Base-by-base conservation (phyloP, 2,888 invertebrate species). In the Patella pellucida region DNA sequence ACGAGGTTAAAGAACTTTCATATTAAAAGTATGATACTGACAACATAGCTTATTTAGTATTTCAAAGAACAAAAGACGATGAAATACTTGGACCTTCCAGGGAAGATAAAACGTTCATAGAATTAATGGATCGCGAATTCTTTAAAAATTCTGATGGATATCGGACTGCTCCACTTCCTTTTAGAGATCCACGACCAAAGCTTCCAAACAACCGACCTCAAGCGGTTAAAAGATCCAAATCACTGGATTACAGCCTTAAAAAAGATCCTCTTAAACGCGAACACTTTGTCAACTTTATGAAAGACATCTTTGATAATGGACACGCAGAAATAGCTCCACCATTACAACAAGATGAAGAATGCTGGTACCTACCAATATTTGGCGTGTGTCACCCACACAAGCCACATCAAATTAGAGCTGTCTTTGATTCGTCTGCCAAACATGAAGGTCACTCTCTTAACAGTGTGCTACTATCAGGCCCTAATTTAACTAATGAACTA, bases 351-450 rank as follows among this genome's bases (percentile, higher is more conserved):
- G 71, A 69, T 41, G 73, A 79, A 16, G 81, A 81, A 77, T 54
- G 74, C 27, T 83, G 82, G 82, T 82, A 79, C 69, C 54, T 83
- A 23, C 82, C 82, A 5, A 52, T 78, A 12, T 77, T 79, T 54
- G 83, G 79, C 14, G 81, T 82, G 1, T 81, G 79, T 68, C 84
- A 84, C 68, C 83, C 79, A 7, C 69, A 76, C 54, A 82, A 81
- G 71, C 80, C 76, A 31, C 68, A 70, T n/a, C 68, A 81, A 54
- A 77, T 81, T 3, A 27, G 82, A 31, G 69, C 69, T 14, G 82
- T 81, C 2, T 79, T 82, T 69, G 82, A 80, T 41, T 78, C 76
- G 1, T 78, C 81, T 56, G 80, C 80, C 12, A 76, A 74, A 62
- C 77, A 16, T 54, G 51, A 76, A n/a, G 77, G 76, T 54, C 51